Evolutionary conservation across 2,797 vertebrate species (phyloP), one percentile per base, ranked within the genome.

Genomic region (Intellagama lesueurii): DNA sequence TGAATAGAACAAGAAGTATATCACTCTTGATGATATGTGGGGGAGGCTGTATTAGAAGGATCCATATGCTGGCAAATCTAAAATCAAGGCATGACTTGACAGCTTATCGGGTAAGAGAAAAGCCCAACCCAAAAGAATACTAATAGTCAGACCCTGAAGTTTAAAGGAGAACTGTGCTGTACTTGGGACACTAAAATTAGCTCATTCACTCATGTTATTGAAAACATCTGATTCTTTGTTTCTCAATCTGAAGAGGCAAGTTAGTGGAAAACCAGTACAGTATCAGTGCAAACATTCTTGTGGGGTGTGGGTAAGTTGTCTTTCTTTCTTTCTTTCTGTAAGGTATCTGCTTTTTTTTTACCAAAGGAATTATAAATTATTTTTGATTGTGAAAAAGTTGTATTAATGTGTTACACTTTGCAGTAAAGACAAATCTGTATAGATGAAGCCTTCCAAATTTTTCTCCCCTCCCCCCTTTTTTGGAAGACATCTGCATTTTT

Each of bases 51-150:
- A n/a, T 90, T 94, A 76, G 95, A 94, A 92, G 92, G 85, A 94
- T 95, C 95, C 91, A 91, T 95, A 94, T 95, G 94, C 93, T 95
- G 92, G 94, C 90, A 92, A 94, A 94, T 93, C 93, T 93, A 90
- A 95, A 95, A 94, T 94, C 94, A 92, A 94, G 96, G 90, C 94
- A 93, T 95, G 93, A 95, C 91, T 95, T 95, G 94, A 93, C 90
- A 96, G 93, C 90, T 96, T 96, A 93, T 95, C 93, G 93, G 91
- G 90, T 92, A 91, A 92, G 92, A 93, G 93, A 94, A 94, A 93
- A 94, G 91, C 91, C 94, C 91, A 93, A 60, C 91, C 92, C 89
- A 85, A 78, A 93, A 92, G 86, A 91, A 88, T 86, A 87, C 75
- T 73, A 14, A 91, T 91, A 76, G 93, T 81, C 70, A 83, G 86